These are phyloP conservation scores for Hormaphis cornu DNA, from an alignment of 1,140 invertebrate species.

Conservation along the genomic window DNA sequence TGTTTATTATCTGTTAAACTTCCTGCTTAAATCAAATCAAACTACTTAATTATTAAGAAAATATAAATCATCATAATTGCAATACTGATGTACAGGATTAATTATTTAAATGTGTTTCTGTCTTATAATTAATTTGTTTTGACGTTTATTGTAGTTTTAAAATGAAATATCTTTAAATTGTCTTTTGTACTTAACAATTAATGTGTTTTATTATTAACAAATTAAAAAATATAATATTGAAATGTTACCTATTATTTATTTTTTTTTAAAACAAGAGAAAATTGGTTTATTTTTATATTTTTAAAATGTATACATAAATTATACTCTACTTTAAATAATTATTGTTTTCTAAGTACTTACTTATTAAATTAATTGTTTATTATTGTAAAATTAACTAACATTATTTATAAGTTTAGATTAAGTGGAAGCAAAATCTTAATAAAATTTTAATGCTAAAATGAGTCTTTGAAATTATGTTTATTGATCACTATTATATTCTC, in stretches of 20 bases:
- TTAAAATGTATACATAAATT: background rate
- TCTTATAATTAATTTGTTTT: background rate
- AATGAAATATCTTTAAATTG: background rate
- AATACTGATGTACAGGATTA: no score
- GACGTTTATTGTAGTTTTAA: background rate
- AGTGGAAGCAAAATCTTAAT: background rate
- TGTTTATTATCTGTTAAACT: no score
- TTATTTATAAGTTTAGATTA: background rate
- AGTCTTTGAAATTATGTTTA: no score
- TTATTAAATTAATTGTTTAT: background rate
- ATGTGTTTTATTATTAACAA: constrained; percentile 5
- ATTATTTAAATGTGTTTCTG: no score
- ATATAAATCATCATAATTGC: no score
- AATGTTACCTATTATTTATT: constrained; percentile 15
- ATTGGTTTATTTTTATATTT: constrained; percentile 12
- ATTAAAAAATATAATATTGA: background rate
- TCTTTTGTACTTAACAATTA: background rate
- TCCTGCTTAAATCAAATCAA: no score
- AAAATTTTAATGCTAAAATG: background rate
- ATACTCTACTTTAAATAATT: constrained; percentile 13
- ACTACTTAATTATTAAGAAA: no score
- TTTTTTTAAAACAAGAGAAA: background rate
- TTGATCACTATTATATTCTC: no score
- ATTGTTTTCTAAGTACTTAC: background rate
- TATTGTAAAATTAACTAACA: constrained; percentile 6